These are phyloP conservation scores for Otis tarda DNA, from an alignment of 2,113 vertebrate genomes.

Conservation along the genomic window DNA sequence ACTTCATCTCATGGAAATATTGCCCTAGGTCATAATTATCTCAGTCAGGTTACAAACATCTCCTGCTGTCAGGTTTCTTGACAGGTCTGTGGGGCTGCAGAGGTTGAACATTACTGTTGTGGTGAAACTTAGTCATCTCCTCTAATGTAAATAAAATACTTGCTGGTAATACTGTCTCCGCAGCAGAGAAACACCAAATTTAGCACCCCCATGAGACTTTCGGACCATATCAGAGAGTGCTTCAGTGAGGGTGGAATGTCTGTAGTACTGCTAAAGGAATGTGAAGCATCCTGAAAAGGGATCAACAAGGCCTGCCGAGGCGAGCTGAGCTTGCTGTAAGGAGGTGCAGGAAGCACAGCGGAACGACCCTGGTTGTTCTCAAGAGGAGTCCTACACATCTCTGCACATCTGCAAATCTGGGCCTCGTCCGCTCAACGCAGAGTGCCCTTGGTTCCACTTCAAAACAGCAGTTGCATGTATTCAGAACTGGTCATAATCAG, in stretches of 20 bases:
- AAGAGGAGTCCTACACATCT: neutral
- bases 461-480: neutral
- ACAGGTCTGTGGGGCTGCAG: neutral
- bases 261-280: constrained; percentile 56
- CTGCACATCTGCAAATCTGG: constrained; percentile 10
- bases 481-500: neutral
- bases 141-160: constrained; percentile 54
- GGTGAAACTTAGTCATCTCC: constrained; percentile 14
- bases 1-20: neutral
- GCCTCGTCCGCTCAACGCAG: accelerated
- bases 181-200: constrained; percentile 41
- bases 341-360: neutral
- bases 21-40: neutral
- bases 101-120: neutral
- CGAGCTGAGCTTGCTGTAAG: neutral
- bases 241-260: constrained; percentile 53
- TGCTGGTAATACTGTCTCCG: constrained; percentile 28
- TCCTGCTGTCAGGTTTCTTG: neutral
- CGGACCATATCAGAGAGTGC: constrained; percentile 48
- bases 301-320: constrained; percentile 17
- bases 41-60: neutral
- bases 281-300: constrained; percentile 52
- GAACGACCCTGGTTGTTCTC: neutral
- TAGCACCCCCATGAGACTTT: constrained; percentile 41
- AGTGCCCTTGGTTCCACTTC: neutral